Evolutionary conservation across 2,888 invertebrate species (phyloP).

Genomic region (Xanthorhoe designata): DNA sequence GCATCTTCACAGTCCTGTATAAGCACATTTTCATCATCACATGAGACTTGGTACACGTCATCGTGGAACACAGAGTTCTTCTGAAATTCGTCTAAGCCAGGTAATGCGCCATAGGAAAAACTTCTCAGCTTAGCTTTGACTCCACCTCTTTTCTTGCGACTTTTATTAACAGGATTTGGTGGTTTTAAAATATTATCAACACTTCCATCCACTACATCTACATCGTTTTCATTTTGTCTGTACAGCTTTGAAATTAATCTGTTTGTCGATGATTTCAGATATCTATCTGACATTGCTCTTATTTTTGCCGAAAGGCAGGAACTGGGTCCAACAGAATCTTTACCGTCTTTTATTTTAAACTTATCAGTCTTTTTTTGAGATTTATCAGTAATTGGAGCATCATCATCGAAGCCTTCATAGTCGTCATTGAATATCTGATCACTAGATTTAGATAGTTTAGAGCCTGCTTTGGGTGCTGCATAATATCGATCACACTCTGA

Average conservation of each 20-base stretch:
- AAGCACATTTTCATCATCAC: conserved; percentile 83
- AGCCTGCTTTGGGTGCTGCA: conserved; percentile 73
- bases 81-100: conserved; percentile 89
- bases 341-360: conserved; percentile 74
- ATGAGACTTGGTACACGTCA: conserved; percentile 79
- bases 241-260: conserved; percentile 89
- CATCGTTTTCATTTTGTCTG: conserved; percentile 74
- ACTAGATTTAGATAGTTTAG: conserved; percentile 81
- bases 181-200: conserved; percentile 68
- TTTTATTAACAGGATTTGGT: conserved; percentile 63
- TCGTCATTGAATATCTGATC: conserved; percentile 84
- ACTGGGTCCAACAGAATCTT: conserved; percentile 82
- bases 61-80: conserved; percentile 87
- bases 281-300: conserved; percentile 90
- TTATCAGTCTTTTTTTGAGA: conserved; percentile 81
- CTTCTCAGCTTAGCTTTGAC: conserved; percentile 87
- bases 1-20: conserved; percentile 89
- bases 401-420: conserved; percentile 71
- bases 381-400: conserved; percentile 63
- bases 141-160: conserved; percentile 73
- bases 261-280: conserved; percentile 89
- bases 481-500: conserved; percentile 82
- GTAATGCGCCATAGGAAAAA: conserved; percentile 90
- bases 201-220: conserved; percentile 57
- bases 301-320: conserved; percentile 89